phyloP scores from a whole-genome alignment of 2,888 invertebrate species.

The Drosophila limbata region DNA sequence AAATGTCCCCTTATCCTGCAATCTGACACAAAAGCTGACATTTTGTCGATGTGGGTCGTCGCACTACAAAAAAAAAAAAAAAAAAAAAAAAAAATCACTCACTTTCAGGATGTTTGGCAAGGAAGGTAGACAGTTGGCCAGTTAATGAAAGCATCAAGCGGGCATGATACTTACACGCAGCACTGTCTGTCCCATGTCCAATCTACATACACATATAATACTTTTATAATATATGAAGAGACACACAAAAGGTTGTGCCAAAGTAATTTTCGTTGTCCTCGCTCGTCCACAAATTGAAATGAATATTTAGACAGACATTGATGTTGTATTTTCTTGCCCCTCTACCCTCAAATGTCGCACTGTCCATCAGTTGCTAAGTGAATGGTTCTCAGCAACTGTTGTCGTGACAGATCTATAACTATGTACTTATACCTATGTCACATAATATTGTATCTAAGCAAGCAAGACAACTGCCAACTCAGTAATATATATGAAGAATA shows the following conservation, averaged over 20 bases:
- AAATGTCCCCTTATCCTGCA: conserved; percentile 4
- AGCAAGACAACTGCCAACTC: conserved; percentile 20
- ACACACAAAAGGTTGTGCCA: conserved; percentile 64
- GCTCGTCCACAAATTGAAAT: conserved; percentile 52
- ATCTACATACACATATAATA: conserved; percentile 44
- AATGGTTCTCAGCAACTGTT: conserved; percentile 37
- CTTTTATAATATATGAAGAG: conserved; percentile 41
- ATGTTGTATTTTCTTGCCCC: conserved; percentile 8
- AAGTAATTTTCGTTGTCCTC: conserved; percentile 59
- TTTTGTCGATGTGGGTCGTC: conserved; percentile 70
- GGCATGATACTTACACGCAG: conserved; percentile 57
- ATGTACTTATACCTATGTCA: conserved; percentile 32
- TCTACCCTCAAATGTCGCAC: too few species aligned
- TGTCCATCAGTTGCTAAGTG: conserved; percentile 17
- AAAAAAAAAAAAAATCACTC: too few species aligned
- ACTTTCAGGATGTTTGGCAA: conserved; percentile 19
- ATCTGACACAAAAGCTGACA: conserved; percentile 52
- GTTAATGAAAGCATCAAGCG: conserved; percentile 73
- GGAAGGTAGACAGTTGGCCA: conserved; percentile 43
- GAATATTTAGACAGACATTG: conserved; percentile 58
- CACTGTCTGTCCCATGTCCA: conserved; percentile 37
- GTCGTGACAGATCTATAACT: conserved; percentile 43
- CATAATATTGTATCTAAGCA: conserved; percentile 26
- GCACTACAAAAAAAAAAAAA: too few species aligned
- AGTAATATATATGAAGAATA: conserved; percentile 14